A percentile compares a stretch with the other conserved stretches of the same genome.
These are phyloP conservation scores for Ranitomeya imitator DNA, from an alignment of 2,113 vertebrate genomes.

Conservation along the genomic window DNA sequence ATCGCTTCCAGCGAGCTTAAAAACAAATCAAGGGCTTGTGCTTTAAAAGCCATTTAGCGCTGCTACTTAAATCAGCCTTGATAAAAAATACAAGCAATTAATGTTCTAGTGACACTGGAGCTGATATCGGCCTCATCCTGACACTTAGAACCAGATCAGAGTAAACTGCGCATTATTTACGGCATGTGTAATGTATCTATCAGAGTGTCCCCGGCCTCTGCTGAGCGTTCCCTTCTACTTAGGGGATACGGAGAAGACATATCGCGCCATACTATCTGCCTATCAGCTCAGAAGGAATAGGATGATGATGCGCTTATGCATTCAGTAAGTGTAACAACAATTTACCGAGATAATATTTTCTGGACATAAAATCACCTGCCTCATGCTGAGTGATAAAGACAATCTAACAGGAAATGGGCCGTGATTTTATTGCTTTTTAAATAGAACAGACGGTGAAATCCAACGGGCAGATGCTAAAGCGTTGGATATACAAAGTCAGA, in stretches of 20 bases:
- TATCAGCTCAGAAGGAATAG: slow-evolving; percentile 65
- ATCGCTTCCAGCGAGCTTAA: slow-evolving; percentile 67
- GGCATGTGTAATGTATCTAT: slow-evolving; percentile 66
- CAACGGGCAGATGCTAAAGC: slow-evolving; percentile 65
- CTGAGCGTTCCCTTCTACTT: slow-evolving; percentile 64
- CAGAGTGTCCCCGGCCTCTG: slow-evolving; percentile 64
- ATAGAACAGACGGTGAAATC: slow-evolving; percentile 71
- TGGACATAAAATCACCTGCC: slow-evolving; percentile 70
- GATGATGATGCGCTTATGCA: slow-evolving; percentile 66
- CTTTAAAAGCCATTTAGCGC: slow-evolving; percentile 67
- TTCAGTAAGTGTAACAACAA: slow-evolving; percentile 72
- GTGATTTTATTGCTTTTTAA: slow-evolving; percentile 71
- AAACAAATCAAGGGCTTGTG: slow-evolving; percentile 60
- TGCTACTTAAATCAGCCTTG: slow-evolving; percentile 69
- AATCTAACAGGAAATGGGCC: slow-evolving; percentile 74
- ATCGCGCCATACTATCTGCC: slow-evolving; percentile 71
- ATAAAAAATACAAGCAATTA: slow-evolving; percentile 68
- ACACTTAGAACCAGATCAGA: slow-evolving; percentile 71
- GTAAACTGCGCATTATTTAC: slow-evolving; percentile 67
- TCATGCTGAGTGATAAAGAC: slow-evolving; percentile 72
- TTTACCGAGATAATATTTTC: slow-evolving; percentile 75
- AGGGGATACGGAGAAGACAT: slow-evolving; percentile 73
- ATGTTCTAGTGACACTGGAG: slow-evolving; percentile 66
- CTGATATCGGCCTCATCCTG: slow-evolving; percentile 68
- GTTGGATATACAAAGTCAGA: slow-evolving; percentile 13